Percentiles rank a stretch among this genome's conserved stretches.
Evolutionary conservation across 2,797 vertebrate genomes (phyloP).

Genomic region (Neosalanx taihuensis): DNA sequence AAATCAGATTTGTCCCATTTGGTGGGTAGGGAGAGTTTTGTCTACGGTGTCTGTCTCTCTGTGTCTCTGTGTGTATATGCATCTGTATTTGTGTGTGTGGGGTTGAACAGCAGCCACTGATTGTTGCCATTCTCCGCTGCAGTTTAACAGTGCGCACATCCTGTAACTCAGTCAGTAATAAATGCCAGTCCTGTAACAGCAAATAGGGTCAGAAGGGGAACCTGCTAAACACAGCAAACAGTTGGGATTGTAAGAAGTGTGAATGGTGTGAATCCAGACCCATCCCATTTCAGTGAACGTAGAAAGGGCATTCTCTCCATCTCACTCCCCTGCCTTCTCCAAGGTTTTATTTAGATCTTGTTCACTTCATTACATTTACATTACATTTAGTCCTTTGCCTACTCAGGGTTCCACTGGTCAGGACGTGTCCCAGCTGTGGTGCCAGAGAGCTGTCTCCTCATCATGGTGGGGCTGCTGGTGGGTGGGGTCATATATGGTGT

Average conservation of each 20-base stretch:
- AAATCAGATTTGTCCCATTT: too few species aligned
- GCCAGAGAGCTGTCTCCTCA: conserved; percentile 82
- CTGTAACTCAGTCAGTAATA: conserved; percentile 1
- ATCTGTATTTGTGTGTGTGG: neutral
- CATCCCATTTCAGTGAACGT: too few species aligned
- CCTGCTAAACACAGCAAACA: neutral
- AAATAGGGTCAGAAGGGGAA: neutral
- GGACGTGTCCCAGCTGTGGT: conserved; percentile 77
- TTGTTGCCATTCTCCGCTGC: neutral
- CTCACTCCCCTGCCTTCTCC: neutral
- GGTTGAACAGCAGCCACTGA: neutral
- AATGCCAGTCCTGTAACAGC: neutral
- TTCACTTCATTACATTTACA: neutral
- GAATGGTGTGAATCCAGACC: too few species aligned
- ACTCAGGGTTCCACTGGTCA: conserved; percentile 77
- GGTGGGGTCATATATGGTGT: conserved; percentile 80
- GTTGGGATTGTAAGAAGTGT: too few species aligned
- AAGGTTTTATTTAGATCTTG: neutral
- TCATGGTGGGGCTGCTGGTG: conserved; percentile 82
- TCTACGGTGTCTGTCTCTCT: neutral
- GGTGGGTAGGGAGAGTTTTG: neutral
- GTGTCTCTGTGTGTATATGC: too few species aligned
- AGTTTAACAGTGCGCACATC: neutral
- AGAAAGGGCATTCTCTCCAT: neutral
- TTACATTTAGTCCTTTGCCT: conserved; percentile 10